Conservation (phyloP, 2,797 vertebrate species). For the Arnoldichthys spilopterus region DNA sequence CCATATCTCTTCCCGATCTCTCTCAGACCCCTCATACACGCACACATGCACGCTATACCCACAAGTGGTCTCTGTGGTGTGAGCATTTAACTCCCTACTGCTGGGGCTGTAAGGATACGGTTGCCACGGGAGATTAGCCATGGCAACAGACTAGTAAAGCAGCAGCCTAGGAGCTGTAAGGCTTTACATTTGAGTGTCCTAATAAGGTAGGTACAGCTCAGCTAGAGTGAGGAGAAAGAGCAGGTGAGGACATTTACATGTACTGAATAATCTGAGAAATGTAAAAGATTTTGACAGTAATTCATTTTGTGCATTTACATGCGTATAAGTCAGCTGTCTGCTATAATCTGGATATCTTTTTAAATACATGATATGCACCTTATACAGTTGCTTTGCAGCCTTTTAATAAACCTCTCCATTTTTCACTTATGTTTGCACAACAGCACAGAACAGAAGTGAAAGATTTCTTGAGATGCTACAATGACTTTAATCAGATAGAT, state of each 20-base stretch:
- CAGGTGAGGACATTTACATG: not conserved
- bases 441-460: not conserved
- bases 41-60: not conserved
- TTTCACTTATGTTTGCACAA: no score
- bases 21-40: not conserved
- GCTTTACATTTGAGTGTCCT: slow-evolving; percentile 59
- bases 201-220: slow-evolving; percentile 1
- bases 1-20: no score
- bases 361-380: not conserved
- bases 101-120: slow-evolving; percentile 37
- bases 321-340: no score
- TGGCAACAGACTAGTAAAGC: slow-evolving; percentile 50
- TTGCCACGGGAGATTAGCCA: slow-evolving; percentile 55
- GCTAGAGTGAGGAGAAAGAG: slow-evolving; percentile 26
- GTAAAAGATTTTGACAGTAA: not conserved
- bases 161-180: slow-evolving; percentile 28
- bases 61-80: not conserved
- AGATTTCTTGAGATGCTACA: not conserved
- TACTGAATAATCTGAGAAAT: not conserved
- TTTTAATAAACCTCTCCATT: not conserved
- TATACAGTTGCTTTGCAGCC: not conserved
- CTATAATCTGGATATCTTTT: not conserved
- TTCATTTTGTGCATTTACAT: not conserved
- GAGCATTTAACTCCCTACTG: slow-evolving; percentile 18
- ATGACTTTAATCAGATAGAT: not conserved